Evolutionary conservation across 2,888 invertebrate genomes (phyloP), one percentile per base, ranked within the genome.

Genomic region (Acanthococcus lagerstroemiae): DNA sequence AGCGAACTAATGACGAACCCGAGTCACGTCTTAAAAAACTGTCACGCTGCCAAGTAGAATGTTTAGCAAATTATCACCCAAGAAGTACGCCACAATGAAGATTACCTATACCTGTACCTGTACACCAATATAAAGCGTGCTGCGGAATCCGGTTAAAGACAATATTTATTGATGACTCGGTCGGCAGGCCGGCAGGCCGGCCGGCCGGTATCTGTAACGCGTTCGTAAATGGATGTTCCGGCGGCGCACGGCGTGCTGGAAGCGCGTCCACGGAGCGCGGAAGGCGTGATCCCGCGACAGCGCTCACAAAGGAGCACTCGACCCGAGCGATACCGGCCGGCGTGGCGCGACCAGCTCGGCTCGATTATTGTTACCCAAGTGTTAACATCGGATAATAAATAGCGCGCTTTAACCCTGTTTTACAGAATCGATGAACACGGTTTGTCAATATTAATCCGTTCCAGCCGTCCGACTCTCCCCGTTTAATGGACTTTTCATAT

Each of bases 31-130:
- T 27, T 25, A 26, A 22, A 22, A 52, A 19, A 48, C 60, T 60
- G 60, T 60, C 60, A 60, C 60, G 60, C 46, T 60, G 60, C 60
- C 60, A 60, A 60, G 48, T 50, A 60, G 60, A 50, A 60, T 60
- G 60, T 60, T 48, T 60, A 48, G 60, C 60, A 60, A 60, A 60
- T 60, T 60, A 60, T 60, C 60, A 50, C 60, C 48, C 48, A 60
- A 60, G 48, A 60, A 48, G 60, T 50, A 50, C 60, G 60, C 60
- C 60, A 60, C 60, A 60, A 60, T 50, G 60, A 60, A 60, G 60
- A 60, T 60, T 50, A 52, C n/a, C n/a, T n/a, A n/a, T n/a, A n/a
- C n/a, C n/a, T n/a, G n/a, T 37, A 56, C 60, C 19, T 46, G 50
- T 7, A 30, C 24, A 52, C 52, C 44, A 60, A 60, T 50, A n/a